Conservation (phyloP, 2,888 invertebrate genomes). For the Callyntrura guangdongensis region DNA sequence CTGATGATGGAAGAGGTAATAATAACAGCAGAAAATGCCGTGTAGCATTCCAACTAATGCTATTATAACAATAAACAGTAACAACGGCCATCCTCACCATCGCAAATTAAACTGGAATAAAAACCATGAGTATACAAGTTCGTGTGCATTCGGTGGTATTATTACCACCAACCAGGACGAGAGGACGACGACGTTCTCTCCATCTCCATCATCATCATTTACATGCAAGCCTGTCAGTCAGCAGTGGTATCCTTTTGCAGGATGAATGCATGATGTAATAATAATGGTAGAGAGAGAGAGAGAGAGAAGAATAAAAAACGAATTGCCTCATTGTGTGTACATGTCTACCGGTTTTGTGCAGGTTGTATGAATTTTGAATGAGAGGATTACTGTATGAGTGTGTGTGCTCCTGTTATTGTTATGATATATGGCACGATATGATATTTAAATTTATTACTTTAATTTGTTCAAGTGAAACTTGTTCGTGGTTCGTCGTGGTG, state of each 20-base stretch:
- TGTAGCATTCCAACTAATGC: background rate
- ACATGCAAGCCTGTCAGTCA: background rate
- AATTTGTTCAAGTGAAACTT: constrained; percentile 75
- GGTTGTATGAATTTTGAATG: no score
- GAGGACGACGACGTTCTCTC: background rate
- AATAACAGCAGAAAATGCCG: constrained; percentile 1
- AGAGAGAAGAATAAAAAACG: background rate
- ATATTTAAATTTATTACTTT: constrained; percentile 76
- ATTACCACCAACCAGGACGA: constrained; percentile 32
- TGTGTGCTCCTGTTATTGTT: constrained; percentile 12
- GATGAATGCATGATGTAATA: constrained; percentile 27
- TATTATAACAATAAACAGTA: background rate
- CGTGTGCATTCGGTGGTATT: background rate
- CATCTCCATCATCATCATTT: constrained; percentile 1
- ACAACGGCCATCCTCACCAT: constrained; percentile 1
- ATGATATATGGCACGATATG: constrained; percentile 21
- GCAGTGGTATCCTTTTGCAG: constrained; percentile 19
- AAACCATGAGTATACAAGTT: background rate
- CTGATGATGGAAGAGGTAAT: background rate
- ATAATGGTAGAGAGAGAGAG: background rate
- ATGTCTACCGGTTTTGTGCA: background rate
- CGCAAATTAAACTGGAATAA: background rate
- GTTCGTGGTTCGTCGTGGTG: no score
- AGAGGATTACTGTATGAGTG: background rate
- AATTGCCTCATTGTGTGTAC: constrained; percentile 2